Evolutionary conservation across 1,140 invertebrate genomes (phyloP).

Genomic region (Papilio machaon): DNA sequence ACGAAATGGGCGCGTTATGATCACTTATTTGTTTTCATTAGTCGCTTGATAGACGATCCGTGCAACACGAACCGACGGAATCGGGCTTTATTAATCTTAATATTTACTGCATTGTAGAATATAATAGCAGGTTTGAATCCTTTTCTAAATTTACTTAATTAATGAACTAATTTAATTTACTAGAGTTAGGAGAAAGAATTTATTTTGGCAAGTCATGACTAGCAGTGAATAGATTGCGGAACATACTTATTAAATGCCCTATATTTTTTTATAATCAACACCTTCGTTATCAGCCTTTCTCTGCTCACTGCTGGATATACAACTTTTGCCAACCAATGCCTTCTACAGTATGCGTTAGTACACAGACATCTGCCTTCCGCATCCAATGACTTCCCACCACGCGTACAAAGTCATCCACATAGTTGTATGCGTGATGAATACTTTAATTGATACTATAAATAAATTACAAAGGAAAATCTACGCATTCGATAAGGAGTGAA

Average conservation of each 20-base stretch:
- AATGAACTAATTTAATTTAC: not conserved
- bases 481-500: constrained; percentile 62
- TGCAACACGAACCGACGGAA: constrained; percentile 38
- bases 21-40: constrained; percentile 55
- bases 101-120: constrained; percentile 61
- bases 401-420: not conserved
- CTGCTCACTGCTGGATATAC: too few species aligned
- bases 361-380: too few species aligned
- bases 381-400: too few species aligned
- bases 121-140: constrained; percentile 45
- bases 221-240: too few species aligned
- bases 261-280: too few species aligned
- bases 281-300: too few species aligned
- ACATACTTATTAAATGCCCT: too few species aligned
- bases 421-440: constrained; percentile 62
- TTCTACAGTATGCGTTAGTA: too few species aligned
- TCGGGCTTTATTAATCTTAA: constrained; percentile 55
- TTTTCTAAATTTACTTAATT: constrained; percentile 19
- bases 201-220: not conserved
- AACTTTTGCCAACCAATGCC: too few species aligned
- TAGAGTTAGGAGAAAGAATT: not conserved
- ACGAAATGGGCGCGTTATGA: constrained; percentile 45
- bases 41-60: constrained; percentile 50
- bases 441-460: constrained; percentile 73
- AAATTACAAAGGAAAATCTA: constrained; percentile 55